Evolutionary conservation across 2,888 invertebrate genomes (phyloP), one percentile per base, ranked within the genome.

Genomic region (Gastracanthus pulcherrimus): DNA sequence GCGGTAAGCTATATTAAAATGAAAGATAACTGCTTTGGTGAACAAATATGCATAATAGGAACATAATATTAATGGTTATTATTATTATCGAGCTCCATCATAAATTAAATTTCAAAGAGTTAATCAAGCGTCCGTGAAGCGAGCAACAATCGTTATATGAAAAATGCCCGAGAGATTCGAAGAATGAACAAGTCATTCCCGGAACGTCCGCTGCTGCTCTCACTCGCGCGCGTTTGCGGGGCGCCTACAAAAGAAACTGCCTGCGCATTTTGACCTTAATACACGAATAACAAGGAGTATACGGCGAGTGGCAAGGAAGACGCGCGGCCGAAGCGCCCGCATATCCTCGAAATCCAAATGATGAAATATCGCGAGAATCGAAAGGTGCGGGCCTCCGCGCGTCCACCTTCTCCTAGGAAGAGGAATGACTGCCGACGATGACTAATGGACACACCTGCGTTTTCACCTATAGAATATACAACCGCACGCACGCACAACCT

Each of bases 381-480:
- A 72, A 48, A 69, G 69, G 31, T 31, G 60, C 23, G 34, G 41
- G 55, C 31, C 67, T 66, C 29, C 13, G 45, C 62, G 29, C 45
- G 19, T 62, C 13, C 58, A 71, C 31, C 58, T 72, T 69, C 19
- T 31, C 41, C 36, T 69, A 48, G 51, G 70, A 81, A 66, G 38
- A 67, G 60, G 41, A 76, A 79, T 23, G 69, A 69, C 48, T 66
- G 58, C 45, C 45, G 60, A 75, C 41, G 69, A 77, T 84, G 80
- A 84, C 83, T 84, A 84, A 83, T 82, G 75, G 72, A 71, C 67
- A 77, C 76, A 77, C 74, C 83, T 79, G 75, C 36, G 19, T 36
- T 41, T 41, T 29, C 31, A 34, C 19, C 7, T 19, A 29, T 36
- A 16, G 16, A n/a, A n/a, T 16, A 29, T 36, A 16, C 29, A n/a